Conservation (phyloP, 1,140 invertebrate genomes). For the Scaptodrosophila lebanonensis region DNA sequence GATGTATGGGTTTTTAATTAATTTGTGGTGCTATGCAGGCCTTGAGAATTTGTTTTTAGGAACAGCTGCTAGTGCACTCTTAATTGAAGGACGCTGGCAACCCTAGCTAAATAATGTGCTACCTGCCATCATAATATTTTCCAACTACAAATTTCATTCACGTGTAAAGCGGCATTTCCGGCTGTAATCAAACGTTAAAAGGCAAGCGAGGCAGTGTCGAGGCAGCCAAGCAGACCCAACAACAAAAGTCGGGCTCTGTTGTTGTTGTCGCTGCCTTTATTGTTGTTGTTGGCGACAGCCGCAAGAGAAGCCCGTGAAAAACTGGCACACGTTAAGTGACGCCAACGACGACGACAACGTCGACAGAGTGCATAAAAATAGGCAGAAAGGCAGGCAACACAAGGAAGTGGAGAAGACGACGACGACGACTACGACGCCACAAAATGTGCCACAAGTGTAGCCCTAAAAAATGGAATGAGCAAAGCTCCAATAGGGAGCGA, state of each 20-base stretch:
- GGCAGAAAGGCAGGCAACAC: constrained; percentile 44
- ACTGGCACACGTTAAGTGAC: constrained; percentile 64
- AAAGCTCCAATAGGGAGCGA: constrained; percentile 35
- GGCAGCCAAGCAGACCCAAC: no score
- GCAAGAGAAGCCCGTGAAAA: constrained; percentile 64
- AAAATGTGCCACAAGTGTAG: constrained; percentile 44
- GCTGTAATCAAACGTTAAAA: constrained; percentile 56
- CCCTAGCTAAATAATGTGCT: no score
- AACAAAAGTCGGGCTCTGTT: no score
- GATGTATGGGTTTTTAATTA: no score
- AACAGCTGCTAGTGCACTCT: no score
- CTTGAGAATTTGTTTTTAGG: no score
- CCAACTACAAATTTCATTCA: constrained; percentile 63
- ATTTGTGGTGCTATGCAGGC: no score
- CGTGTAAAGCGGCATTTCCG: constrained; percentile 76
- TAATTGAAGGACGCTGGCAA: no score
- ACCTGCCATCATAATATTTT: constrained; percentile 26
- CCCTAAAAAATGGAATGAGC: constrained; percentile 34
- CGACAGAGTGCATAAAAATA: constrained; percentile 21
- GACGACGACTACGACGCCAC: no score
- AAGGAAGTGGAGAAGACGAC: constrained; percentile 20
- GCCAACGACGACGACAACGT: constrained; percentile 6
- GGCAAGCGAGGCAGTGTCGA: constrained; percentile 2
- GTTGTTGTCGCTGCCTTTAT: constrained; percentile 5
- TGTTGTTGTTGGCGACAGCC: constrained; percentile 40